Conservation (phyloP, 2,113 vertebrate species). For the Perccottus glenii region DNA sequence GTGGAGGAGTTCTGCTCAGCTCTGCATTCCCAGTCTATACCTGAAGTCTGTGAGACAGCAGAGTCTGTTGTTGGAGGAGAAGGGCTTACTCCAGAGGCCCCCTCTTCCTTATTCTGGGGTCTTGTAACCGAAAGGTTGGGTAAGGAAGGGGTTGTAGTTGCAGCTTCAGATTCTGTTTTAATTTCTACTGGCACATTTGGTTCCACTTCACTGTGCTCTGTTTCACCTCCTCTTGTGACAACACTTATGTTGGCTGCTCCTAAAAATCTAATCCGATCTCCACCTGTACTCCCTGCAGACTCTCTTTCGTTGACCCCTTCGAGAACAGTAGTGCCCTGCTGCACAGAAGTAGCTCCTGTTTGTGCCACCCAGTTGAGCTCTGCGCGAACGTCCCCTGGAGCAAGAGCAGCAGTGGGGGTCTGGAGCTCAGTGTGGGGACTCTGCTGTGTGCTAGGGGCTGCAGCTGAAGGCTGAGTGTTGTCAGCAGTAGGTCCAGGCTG, state of each 20-base stretch:
- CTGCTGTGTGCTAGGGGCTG: not conserved
- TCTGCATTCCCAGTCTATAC: conserved; percentile 53
- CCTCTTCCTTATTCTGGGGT: conserved; percentile 26
- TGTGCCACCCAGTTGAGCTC: conserved; percentile 91
- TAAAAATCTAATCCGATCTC: not conserved
- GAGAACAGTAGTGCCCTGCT: conserved; percentile 71
- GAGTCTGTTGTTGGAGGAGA: conserved; percentile 56
- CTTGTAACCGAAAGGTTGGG: conserved; percentile 25
- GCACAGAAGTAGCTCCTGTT: conserved; percentile 81
- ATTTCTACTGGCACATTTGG: conserved; percentile 65
- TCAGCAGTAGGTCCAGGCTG: conserved; percentile 33
- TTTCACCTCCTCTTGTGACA: conserved; percentile 15
- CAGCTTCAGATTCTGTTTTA: conserved; percentile 20
- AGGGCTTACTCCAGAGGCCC: not conserved
- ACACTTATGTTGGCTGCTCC: conserved; percentile 44
- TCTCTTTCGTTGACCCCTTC: conserved; percentile 67
- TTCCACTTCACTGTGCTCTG: not conserved
- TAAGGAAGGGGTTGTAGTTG: not conserved
- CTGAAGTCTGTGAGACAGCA: conserved; percentile 32
- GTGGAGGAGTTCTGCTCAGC: conserved; percentile 33
- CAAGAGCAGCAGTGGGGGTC: conserved; percentile 11
- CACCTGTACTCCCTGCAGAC: not conserved
- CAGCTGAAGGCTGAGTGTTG: not conserved
- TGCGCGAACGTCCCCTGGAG: conserved; percentile 26
- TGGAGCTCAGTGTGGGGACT: conserved; percentile 42